A percentile compares a stretch with the other conserved stretches of the same genome.
phyloP scores from a whole-genome alignment of 1,140 invertebrate species.

The Musca domestica region DNA sequence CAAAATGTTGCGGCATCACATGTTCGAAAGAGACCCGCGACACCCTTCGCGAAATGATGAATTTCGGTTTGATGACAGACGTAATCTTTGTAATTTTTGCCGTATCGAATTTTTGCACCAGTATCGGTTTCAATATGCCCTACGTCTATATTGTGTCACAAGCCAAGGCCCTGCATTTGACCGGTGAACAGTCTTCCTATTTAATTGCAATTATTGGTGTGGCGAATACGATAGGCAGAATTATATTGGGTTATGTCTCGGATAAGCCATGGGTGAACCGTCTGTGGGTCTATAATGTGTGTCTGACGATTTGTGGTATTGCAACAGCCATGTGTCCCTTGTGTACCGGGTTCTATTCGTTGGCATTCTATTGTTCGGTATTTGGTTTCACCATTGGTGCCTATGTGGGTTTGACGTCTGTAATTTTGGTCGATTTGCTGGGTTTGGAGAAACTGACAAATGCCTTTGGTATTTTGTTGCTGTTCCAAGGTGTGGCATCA shows the following conservation, averaged over 20 bases:
- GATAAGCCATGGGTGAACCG: slow-evolving; percentile 87
- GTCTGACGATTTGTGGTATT: slow-evolving; percentile 79
- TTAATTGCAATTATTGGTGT: slow-evolving; percentile 79
- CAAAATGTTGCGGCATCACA: slow-evolving; percentile 55
- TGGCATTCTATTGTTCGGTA: slow-evolving; percentile 74
- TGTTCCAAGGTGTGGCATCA: slow-evolving; percentile 90
- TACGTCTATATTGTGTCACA: slow-evolving; percentile 78
- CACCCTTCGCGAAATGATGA: slow-evolving; percentile 79
- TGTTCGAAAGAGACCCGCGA: slow-evolving; percentile 63
- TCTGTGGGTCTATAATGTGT: slow-evolving; percentile 83
- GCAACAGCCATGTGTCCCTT: slow-evolving; percentile 76
- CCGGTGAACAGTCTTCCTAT: slow-evolving; percentile 61
- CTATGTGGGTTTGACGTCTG: slow-evolving; percentile 89
- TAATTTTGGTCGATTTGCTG: slow-evolving; percentile 82
- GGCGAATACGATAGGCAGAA: slow-evolving; percentile 83
- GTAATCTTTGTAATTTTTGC: slow-evolving; percentile 87
- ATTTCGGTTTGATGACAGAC: slow-evolving; percentile 79
- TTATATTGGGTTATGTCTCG: slow-evolving; percentile 79
- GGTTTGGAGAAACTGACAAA: slow-evolving; percentile 87
- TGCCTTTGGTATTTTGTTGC: slow-evolving; percentile 85
- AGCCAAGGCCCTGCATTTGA: slow-evolving; percentile 62
- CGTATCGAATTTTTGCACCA: slow-evolving; percentile 92
- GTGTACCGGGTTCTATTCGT: slow-evolving; percentile 66
- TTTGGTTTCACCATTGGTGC: slow-evolving; percentile 90
- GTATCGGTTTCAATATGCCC: slow-evolving; percentile 94